phyloP scores from a whole-genome alignment of 1,140 invertebrate genomes.

The Danaus plexippus region DNA sequence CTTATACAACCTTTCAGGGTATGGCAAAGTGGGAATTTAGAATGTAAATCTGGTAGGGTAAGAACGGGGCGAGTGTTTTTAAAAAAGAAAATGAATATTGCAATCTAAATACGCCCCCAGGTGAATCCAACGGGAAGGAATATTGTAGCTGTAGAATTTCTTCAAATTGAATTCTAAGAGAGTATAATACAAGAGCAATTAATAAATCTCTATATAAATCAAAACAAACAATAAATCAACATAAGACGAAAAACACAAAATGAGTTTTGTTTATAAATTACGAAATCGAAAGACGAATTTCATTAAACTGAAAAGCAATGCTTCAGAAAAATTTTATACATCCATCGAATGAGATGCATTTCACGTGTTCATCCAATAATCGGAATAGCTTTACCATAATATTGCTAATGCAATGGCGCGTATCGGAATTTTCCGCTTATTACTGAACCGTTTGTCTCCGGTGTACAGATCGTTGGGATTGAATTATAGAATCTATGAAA shows the following conservation, averaged over 20 bases:
- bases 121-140: conserved; percentile 26
- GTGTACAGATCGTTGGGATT: conserved; percentile 10
- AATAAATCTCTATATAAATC: too few relatives aligned
- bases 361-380: conserved; percentile 1
- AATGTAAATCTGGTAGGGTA: conserved; percentile 50
- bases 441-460: conserved; percentile 23
- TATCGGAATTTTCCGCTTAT: conserved; percentile 28
- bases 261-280: too few relatives aligned
- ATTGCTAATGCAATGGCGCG: conserved; percentile 24
- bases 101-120: conserved; percentile 61
- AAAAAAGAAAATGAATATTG: conserved; percentile 61
- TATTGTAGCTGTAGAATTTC: conserved; percentile 25
- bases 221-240: too few relatives aligned
- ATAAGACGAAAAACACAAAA: too few relatives aligned
- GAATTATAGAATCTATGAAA: background rate
- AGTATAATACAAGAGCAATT: conserved; percentile 5
- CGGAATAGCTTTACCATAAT: conserved; percentile 12
- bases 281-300: too few relatives aligned
- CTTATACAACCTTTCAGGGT: conserved; percentile 24
- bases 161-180: conserved; percentile 32
- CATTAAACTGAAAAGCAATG: too few relatives aligned
- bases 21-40: conserved; percentile 47
- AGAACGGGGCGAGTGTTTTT: conserved; percentile 38
- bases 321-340: too few relatives aligned
- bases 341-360: too few relatives aligned